phyloP scores from a whole-genome alignment of 2,797 vertebrate species.

The Bradypodion ventrale region DNA sequence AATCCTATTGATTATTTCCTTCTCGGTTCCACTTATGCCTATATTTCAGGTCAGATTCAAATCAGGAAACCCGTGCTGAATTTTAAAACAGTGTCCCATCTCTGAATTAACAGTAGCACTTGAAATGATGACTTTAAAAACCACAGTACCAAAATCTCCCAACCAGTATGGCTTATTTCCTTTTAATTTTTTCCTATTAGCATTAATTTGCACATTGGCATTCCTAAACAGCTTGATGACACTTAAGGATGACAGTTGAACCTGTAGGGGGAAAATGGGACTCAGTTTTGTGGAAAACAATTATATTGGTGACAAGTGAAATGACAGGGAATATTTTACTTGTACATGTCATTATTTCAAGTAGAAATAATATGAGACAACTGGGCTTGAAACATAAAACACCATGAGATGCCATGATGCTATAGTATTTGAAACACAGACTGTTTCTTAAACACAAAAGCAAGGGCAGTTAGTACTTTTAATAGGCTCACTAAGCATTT shows the following conservation, averaged over 20 bases:
- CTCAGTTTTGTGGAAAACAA: neutral
- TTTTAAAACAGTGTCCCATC: neutral
- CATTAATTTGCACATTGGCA: too few species aligned
- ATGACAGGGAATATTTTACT: neutral
- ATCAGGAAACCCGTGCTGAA: neutral
- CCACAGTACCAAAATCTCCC: too few species aligned
- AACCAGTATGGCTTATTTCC: neutral
- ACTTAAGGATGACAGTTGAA: too few species aligned
- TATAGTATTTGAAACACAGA: neutral
- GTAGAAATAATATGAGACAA: neutral
- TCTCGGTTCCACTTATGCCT: constrained; percentile 1
- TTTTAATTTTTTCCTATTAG: too few species aligned
- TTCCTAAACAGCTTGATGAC: too few species aligned
- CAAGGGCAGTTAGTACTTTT: neutral
- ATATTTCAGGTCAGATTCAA: constrained; percentile 3
- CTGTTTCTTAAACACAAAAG: too few species aligned
- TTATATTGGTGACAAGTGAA: neutral
- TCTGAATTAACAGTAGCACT: neutral
- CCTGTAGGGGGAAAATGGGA: neutral
- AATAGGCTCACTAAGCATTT: too few species aligned
- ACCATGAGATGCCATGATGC: too few species aligned
- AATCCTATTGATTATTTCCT: constrained; percentile 22
- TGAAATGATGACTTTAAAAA: too few species aligned
- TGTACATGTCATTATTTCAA: neutral
- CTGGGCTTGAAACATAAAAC: neutral